phyloP scores from a whole-genome alignment of 2,113 vertebrate genomes.

The Ptyas mucosa region DNA sequence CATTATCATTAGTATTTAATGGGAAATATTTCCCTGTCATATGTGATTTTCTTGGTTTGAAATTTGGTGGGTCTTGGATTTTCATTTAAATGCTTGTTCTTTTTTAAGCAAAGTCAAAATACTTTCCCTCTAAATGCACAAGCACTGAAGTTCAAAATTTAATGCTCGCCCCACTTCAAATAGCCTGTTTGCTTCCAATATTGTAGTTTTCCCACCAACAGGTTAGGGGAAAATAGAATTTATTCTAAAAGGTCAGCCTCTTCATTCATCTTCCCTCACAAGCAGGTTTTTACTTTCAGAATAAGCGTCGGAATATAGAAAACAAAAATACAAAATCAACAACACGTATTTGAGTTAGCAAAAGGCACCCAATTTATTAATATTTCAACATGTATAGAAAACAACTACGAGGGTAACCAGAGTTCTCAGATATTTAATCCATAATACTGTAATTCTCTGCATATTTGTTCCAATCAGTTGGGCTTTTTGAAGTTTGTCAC shows the following conservation, averaged over 20 bases:
- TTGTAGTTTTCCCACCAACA: neutral
- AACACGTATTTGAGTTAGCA: slow-evolving; percentile 27
- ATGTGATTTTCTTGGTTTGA: neutral
- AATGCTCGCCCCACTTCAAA: neutral
- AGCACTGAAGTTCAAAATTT: neutral
- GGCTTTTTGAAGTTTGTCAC: neutral
- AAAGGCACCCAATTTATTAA: slow-evolving; percentile 21
- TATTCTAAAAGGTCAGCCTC: neutral
- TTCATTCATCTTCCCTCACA: slow-evolving; percentile 31
- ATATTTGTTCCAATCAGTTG: neutral
- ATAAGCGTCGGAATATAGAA: slow-evolving; percentile 29
- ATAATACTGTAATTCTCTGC: neutral
- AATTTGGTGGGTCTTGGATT: neutral
- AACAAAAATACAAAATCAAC: slow-evolving; percentile 9
- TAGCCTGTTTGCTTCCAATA: neutral
- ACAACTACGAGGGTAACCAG: fast-evolving
- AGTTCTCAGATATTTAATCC: neutral
- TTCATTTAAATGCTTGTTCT: neutral
- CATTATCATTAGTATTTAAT: neutral
- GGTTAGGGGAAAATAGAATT: slow-evolving; percentile 23
- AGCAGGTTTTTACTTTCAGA: slow-evolving; percentile 16
- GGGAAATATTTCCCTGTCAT: neutral
- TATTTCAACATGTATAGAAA: slow-evolving; percentile 9
- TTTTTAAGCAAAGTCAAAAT: neutral
- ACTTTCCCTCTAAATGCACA: neutral